Base-by-base conservation (phyloP, 2,113 vertebrate genomes). In the Pristiophorus japonicus region DNA sequence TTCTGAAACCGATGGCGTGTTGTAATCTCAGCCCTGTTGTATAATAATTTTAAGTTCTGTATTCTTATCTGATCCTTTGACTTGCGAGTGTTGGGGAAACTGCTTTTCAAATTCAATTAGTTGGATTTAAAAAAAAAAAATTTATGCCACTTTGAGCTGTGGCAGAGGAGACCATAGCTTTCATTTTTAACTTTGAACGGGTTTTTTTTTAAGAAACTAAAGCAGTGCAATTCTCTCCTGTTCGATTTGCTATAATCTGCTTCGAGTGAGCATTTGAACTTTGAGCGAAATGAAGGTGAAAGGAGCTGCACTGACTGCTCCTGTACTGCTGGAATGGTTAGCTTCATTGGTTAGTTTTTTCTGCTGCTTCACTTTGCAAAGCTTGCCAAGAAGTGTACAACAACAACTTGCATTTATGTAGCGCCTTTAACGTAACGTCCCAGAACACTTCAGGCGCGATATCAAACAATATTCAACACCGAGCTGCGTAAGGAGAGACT, bases 61-160 rank as follows among this genome's bases (percentile, higher is more conserved):
- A 30, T 55, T 88, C 85, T 51, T 88, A 55, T 8, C 45, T 88
- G 45, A 51, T 88, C 47, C 45, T 88, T 88, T 88, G 85, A 59
- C 51, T 91, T 34, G 24, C 87, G 34, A 30, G 14, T 59, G 51
- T 91, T 91, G 0, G 81, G 81, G 45, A 85, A 85, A 34, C 30
- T 90, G 87, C 51, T 91, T 91, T 91, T 91, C 87, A 91, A 91
- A 91, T n/a, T 91, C 55, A 91, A 59, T 91, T 90, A 34, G 30
- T 90, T 90, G 51, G 51, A 90, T 16, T 59, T 85, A 2, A 51
- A 90, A 34, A 90, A 18, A 62, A 34, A 27, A 62, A 59, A 16
- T 90, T 91, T 62, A 34, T 55, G 55, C 55, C 87, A 91, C 30
- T 62, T 91, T 91, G 87, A 59, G 30, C 87, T 59, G 30, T 55